Evolutionary conservation across 2,113 vertebrate genomes (phyloP), one percentile per base, ranked within the genome.

Genomic region (Varanus salvator): DNA sequence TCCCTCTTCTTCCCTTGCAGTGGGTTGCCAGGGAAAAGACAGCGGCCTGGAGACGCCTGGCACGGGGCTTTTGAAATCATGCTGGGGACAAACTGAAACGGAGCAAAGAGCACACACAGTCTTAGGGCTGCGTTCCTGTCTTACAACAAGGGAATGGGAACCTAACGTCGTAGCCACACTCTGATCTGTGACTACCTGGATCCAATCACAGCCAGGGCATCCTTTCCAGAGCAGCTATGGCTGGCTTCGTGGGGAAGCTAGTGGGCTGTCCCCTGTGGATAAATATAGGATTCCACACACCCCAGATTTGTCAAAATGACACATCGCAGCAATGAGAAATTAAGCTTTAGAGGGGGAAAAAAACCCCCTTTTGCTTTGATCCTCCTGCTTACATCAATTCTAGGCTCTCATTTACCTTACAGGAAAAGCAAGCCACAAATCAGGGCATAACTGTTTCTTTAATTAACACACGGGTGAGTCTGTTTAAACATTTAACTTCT

Each of bases 211-310:
- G 69, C 8, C 69, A 34, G 31, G 27, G 12, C 48, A 93, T 80
- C 21, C 12, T 76, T 77, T 21, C 52, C 60, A 76, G 64, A 17
- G 38, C 68, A 92, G 83, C 31, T 17, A 77, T 91, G 44, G 1
- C 27, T 91, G 85, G 84, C 38, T 29, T 50, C 69, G 5, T 9
- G 8, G 34, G 3, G 3, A 54, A 0, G 48, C 1, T 6, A 1
- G 48, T 15, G 81, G 88, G 52, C 86, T 54, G 85, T 87, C 64
- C 38, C 3, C 86, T 60, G 71, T 64, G 71, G 74, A 31, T 72
- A 88, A 90, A 85, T 34, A 90, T 34, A 48, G 52, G 21, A 87
- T 78, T 80, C 80, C 34, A 31, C 64, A 88, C 91, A 64, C 64
- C 57, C 80, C 44, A 38, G 48, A 25, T 60, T 1, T 75, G 2